Base-by-base conservation (phyloP, 2,797 vertebrate genomes). In the Chelidonichthys spinosus region DNA sequence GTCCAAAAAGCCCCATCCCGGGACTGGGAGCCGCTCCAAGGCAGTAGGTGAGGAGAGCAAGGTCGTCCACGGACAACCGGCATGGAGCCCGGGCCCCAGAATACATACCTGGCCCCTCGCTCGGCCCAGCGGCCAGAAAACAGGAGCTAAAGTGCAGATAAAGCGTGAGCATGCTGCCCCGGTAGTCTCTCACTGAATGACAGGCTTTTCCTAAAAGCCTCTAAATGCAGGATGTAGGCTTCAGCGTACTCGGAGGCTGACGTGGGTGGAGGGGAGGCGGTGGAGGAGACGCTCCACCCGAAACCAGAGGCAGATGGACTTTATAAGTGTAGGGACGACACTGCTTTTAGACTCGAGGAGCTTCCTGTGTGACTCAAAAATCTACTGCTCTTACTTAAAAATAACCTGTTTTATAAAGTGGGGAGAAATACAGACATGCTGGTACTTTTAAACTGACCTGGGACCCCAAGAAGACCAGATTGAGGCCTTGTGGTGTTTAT, bases 1-100 rank as follows among this genome's bases (percentile, higher is more conserved):
- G 85, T 95, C 95, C 95, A 95, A 95, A 95, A 95, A 94, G 90
- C 92, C 90, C 90, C 92, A 94, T 93, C 93, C 93, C 88, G 87
- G 94, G 94, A 93, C 93, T 95, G 95, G 95, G 95, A 95, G 92
- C 86, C 90, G 87, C 94, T 95, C 95, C 95, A 95, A 95, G 93
- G 89, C 92, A 86, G 92, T 89, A 93, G 95, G 94, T 95, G 94
- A 95, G 90, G 88, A 86, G 94, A 94, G 93, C 95, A 95, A 95
- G 94, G 94, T 95, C 95, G 90, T 95, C 94, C 94, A 94, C 86
- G 95, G 95, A 94, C 94, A 94, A 90, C 90, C 78, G 78, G 78
- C 90, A 85, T 85, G 92, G 25, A 94, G 93, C 92, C 86, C 60
- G 89, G 89, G 85, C 86, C 86, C 25, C 25, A 25, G 25, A 25